A percentile compares a stretch with the other conserved stretches of the same genome.
Conservation (phyloP, 2,797 vertebrate genomes). For the Dendrocincla fuliginosa region DNA sequence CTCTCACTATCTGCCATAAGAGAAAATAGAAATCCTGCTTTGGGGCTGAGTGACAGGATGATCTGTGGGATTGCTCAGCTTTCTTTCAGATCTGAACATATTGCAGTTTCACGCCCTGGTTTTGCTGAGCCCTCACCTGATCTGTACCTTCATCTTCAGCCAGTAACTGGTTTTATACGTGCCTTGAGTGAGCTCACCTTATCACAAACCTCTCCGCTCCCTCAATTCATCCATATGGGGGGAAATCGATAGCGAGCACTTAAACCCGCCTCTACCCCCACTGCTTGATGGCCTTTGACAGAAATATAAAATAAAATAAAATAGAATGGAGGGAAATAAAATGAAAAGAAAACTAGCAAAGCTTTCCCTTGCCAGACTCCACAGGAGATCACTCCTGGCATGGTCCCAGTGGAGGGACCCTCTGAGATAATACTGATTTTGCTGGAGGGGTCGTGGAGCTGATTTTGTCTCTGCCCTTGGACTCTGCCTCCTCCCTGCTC, state of each 20-base stretch:
- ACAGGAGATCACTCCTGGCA: fast-evolving
- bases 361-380: not conserved
- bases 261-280: not conserved
- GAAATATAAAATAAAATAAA: not conserved
- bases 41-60: fast-evolving
- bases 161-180: fast-evolving
- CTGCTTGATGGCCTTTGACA: not conserved
- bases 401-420: not conserved
- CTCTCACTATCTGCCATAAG: fast-evolving
- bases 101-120: not conserved
- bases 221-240: not conserved
- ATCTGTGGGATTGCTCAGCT: not conserved
- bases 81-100: not conserved
- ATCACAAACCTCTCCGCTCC: not conserved
- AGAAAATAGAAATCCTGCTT: not conserved
- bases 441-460: not conserved
- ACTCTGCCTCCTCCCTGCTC: not conserved
- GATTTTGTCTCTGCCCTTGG: not conserved
- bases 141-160: not conserved
- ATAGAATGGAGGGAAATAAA: not conserved
- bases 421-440: not conserved
- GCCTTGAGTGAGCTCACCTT: not conserved
- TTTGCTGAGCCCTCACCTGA: not conserved
- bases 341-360: not conserved
- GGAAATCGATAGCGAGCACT: not conserved